Evolutionary conservation across 2,888 invertebrate species (phyloP), one percentile per base, ranked within the genome.

Genomic region (Spodoptera exigua): DNA sequence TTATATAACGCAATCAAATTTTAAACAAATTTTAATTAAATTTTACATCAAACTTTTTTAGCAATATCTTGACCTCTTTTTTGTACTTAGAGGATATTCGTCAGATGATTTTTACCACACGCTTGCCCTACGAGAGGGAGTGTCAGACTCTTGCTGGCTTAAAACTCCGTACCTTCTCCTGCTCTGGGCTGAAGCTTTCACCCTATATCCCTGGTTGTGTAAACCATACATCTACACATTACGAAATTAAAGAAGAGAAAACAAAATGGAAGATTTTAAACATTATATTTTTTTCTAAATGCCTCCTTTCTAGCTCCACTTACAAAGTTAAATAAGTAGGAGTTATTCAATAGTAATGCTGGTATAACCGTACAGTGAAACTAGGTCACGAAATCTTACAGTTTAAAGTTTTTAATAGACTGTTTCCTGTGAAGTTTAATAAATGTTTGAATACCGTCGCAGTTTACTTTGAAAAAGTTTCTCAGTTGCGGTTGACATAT

Each of bases 301-400:
- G 21, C 11, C 14, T 43, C 7, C 9, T 46, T 49, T 16, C 32
- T 68, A 64, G 34, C 52, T 53, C 41, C 34, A 46, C 21, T 67
- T 44, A 37, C 47, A 14, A 54, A 54, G 39, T 64, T 45, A 55
- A 45, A 54, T 18, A 43, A 45, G 45, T 18, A 43, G 9, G n/a
- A 49, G 35, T 39, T 40, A 62, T 48, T 51, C 54, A 47, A 66
- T 55, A 34, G 32, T 47, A 66, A 62, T 51, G 27, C 9, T 3
- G 18, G 18, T 18, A 18, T 27, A 27, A 27, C 27, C 9, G 57
- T 45, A 57, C 53, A 36, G 62, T n/a, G 40, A 32, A 61, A 69
- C 13, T 61, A 39, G 65, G 70, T 65, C 35, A 54, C 39, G 40
- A 45, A 54, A 59, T 39, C 17, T 45, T 45, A 36, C 32, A 9